These are phyloP conservation scores for Limosa lapponica DNA, from an alignment of 2,797 vertebrate genomes.

Conservation along the genomic window DNA sequence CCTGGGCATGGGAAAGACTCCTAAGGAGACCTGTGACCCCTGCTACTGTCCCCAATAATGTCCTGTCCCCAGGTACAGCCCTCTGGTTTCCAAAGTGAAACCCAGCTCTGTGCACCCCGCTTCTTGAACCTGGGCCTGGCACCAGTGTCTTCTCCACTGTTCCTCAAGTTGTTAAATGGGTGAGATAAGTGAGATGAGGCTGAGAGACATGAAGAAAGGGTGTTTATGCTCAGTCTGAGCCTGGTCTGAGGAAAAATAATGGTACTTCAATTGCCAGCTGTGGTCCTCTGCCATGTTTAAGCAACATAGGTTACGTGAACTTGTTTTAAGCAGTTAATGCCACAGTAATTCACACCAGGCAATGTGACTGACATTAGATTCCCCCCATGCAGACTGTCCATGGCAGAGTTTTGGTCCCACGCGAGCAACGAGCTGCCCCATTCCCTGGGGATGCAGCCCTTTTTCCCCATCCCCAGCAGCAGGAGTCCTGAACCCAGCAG, in stretches of 20 bases:
- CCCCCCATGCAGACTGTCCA: neutral
- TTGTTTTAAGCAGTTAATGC: neutral
- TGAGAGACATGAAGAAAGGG: neutral
- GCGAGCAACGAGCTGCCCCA: neutral
- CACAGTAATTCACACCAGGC: neutral
- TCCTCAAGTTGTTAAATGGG: neutral
- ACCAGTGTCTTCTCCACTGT: neutral
- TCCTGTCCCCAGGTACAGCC: neutral
- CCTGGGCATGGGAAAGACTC: neutral
- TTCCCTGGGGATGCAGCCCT: neutral
- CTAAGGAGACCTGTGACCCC: neutral
- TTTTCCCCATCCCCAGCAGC: neutral
- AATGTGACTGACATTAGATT: neutral
- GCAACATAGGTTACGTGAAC: neutral
- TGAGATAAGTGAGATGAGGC: neutral
- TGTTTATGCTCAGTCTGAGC: neutral
- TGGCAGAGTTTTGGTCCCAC: neutral
- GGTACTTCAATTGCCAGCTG: neutral
- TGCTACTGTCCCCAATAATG: neutral
- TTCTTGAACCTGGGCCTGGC: neutral
- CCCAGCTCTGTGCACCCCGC: neutral
- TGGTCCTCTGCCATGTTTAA: neutral
- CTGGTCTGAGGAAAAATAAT: neutral
- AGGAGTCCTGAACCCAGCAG: neutral
- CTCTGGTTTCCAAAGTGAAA: neutral